Evolutionary conservation across 2,113 vertebrate genomes (phyloP).

Genomic region (Merops nubicus): DNA sequence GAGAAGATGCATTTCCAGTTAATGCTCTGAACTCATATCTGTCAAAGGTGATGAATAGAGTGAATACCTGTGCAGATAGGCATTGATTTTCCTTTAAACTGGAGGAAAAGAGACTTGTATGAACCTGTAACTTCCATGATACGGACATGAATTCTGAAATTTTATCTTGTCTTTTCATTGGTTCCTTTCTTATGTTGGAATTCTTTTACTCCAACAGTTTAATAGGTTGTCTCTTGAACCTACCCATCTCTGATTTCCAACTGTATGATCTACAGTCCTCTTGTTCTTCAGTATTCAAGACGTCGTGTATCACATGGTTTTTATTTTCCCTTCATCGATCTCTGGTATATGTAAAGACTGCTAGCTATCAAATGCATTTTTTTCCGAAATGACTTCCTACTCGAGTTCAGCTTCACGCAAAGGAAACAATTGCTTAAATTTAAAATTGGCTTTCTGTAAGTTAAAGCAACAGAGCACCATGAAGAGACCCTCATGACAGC

Average conservation of each 20-base stretch:
- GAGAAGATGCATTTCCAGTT: background rate
- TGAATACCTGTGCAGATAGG: background rate
- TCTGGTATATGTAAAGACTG: background rate
- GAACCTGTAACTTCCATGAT: background rate
- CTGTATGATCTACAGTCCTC: background rate
- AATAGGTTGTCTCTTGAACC: background rate
- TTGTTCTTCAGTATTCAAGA: background rate
- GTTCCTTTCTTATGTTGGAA: background rate
- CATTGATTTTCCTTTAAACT: background rate
- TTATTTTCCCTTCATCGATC: background rate
- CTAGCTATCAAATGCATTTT: background rate
- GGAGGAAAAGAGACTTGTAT: background rate
- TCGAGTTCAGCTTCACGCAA: too few species aligned
- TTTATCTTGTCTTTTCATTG: background rate
- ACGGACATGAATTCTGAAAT: background rate
- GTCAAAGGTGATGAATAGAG: background rate
- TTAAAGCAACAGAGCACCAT: background rate
- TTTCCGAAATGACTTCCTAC: background rate
- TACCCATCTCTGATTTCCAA: accelerated
- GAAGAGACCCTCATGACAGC: background rate
- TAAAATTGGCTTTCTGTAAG: background rate
- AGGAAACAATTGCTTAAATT: background rate
- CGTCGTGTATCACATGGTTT: background rate
- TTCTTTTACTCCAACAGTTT: background rate
- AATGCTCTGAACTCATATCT: background rate